These are phyloP conservation scores for Ptilorrhoa leucosticta DNA, from an alignment of 2,113 vertebrate species.

Conservation along the genomic window DNA sequence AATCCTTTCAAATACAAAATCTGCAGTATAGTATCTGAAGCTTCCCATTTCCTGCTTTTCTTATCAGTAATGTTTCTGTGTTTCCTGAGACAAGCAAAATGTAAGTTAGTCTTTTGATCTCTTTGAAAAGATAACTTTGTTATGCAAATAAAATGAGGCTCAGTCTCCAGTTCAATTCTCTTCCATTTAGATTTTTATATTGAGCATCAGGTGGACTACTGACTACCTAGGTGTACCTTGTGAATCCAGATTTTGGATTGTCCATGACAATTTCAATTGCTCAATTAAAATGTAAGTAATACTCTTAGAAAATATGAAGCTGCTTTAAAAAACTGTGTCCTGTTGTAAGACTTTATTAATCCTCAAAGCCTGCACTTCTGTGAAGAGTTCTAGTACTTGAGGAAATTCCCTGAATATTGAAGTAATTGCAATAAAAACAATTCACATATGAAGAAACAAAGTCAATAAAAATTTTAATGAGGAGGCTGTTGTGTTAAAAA, in stretches of 20 bases:
- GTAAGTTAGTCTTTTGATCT: neutral
- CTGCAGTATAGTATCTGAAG: neutral
- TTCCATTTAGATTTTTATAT: neutral
- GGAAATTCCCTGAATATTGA: neutral
- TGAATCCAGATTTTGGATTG: neutral
- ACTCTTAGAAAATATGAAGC: neutral
- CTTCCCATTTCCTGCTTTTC: neutral
- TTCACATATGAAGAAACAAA: neutral
- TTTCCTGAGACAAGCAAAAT: neutral
- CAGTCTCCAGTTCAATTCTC: neutral
- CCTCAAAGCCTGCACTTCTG: neutral
- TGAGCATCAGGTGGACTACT: neutral
- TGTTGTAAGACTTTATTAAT: neutral
- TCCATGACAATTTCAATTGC: neutral
- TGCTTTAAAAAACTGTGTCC: neutral
- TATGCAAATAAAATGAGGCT: neutral
- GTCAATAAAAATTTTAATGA: neutral
- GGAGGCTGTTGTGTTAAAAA: neutral
- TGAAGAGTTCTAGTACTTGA: neutral
- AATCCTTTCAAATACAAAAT: neutral
- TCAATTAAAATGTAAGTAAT: neutral
- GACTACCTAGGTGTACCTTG: neutral
- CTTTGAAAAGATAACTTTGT: neutral
- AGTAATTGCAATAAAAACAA: neutral
- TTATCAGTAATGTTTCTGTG: neutral